Evolutionary conservation across 2,113 vertebrate genomes (phyloP), one percentile per base, ranked within the genome.

Genomic region (Hippocampus zosterae): DNA sequence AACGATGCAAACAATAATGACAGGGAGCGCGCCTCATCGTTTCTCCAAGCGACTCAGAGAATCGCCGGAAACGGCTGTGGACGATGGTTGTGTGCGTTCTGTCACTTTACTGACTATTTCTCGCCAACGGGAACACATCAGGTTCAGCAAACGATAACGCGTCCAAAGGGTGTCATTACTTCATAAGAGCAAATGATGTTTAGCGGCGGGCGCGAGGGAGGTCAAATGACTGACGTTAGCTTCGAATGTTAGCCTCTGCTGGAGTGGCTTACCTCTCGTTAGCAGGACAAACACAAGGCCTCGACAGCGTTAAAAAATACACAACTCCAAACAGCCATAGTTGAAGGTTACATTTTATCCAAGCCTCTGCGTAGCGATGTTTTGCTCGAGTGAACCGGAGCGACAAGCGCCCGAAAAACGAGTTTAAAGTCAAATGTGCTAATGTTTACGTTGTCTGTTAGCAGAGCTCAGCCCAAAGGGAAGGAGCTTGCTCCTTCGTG

Each of bases 361-460:
- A 7, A 44, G 19, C 59, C 56, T 53, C 66, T 37, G 25, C 80
- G 76, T 80, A 13, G 0, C 50, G 52, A 2, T 18, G 27, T 8
- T 55, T 18, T 3, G 33, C 56, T 69, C 41, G 5, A 3, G 5
- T 46, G 1, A 0, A 0, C 56, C 25, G 6, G 33, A 33, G 15
- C 15, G 1, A 23, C n/a, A 4, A 72, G 10, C 1, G 18, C 10
- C 1, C 11, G 18, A 11, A 37, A 62, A 61, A 59, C 5, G 0
- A 0, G 15, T 60, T 3, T 65, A 78, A 68, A 18, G 5, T 12
- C 27, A 23, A 29, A 16, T 44, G 56, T 27, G 0, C 33, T 50
- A 68, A 53, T 90, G 88, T 90, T 90, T 88, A 88, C 62, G 70
- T 86, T 88, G 60, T 57, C 70, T 46, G 76, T 69, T 85, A 75